Evolutionary conservation across 2,797 vertebrate species (phyloP), one percentile per base, ranked within the genome.

Genomic region (Merluccius polli): DNA sequence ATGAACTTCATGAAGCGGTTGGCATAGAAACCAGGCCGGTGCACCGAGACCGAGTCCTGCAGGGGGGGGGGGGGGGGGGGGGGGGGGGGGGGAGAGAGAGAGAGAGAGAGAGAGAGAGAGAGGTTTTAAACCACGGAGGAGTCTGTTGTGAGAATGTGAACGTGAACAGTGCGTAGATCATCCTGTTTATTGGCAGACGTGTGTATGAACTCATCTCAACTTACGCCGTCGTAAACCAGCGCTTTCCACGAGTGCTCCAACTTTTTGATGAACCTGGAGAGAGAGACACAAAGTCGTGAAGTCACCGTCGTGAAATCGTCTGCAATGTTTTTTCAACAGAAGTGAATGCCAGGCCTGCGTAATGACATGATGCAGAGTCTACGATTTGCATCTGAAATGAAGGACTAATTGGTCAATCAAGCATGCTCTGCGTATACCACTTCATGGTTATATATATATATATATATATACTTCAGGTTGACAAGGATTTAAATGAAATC

Each of bases 201-300:
- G 48, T 52, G 48, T 21, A 6, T n/a, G 18, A n/a, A 24, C 31
- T 32, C 70, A 33, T 75, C 79, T 91, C 78, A 70, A 93, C 96
- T 94, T 93, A 98, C 98, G 29, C 98, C 97, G 82, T 98, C 98
- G 81, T 98, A 98, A 86, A 99, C 96, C 78, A 99, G 94, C 63
- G 98, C 97, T 90, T 99, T 99, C 97, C 98, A 99, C 16, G 98
- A 99, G 92, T 99, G 98, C 77, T 99, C 98, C 91, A 99, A 86
- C 85, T 97, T 99, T 91, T 99, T 99, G 83, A 99, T 97, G 88
- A 99, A 94, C 84, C 98, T 99, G 89, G 69, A 68, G 30, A 77
- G 24, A 82, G 68, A 87, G 75, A 69, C 31, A 75, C 18, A 24
- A 79, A 79, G 82, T 86, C 15, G 78, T 83, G 41, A 82, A 13